A percentile compares a stretch with the other conserved stretches of the same genome.
These are phyloP conservation scores for Cheilosia urbana DNA, from an alignment of 2,888 invertebrate genomes.

Conservation along the genomic window DNA sequence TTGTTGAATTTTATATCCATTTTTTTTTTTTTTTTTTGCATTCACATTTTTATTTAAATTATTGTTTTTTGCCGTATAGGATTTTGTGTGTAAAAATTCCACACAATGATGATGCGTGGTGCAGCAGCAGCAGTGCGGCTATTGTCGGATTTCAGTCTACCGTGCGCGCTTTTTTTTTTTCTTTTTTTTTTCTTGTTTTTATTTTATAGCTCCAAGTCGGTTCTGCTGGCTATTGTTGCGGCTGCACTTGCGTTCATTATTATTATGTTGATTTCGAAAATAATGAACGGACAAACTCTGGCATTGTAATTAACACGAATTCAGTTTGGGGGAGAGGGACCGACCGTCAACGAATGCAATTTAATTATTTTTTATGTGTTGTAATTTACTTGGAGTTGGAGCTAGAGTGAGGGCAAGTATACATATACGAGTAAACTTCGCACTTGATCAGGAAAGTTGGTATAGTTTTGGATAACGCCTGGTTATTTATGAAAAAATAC, in stretches of 20 bases:
- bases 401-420: constrained; percentile 19
- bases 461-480: constrained; percentile 30
- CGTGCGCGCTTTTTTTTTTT: constrained; percentile 32
- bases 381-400: constrained; percentile 61
- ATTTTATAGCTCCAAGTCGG: constrained; percentile 25
- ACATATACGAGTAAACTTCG: neutral
- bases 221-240: constrained; percentile 62
- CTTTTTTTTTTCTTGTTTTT: neutral
- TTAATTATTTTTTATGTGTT: constrained; percentile 72
- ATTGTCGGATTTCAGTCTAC: constrained; percentile 66
- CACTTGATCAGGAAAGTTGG: constrained; percentile 23
- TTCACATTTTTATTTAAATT: constrained; percentile 74
- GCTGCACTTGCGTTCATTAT: constrained; percentile 73
- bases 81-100: constrained; percentile 49
- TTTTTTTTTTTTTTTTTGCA: constrained; percentile 52
- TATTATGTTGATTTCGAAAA: constrained; percentile 73
- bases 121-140: constrained; percentile 33
- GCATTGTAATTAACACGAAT: constrained; percentile 72
- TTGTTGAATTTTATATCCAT: constrained; percentile 63
- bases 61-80: constrained; percentile 52
- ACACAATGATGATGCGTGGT: constrained; percentile 49
- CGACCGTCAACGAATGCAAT: constrained; percentile 38
- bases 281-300: constrained; percentile 66
- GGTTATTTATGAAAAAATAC: constrained; percentile 37
- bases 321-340: constrained; percentile 26